Percentiles rank a stretch among this genome's conserved stretches.
Evolutionary conservation across 2,888 invertebrate species (phyloP).

Genomic region (Dryomyza anilis): DNA sequence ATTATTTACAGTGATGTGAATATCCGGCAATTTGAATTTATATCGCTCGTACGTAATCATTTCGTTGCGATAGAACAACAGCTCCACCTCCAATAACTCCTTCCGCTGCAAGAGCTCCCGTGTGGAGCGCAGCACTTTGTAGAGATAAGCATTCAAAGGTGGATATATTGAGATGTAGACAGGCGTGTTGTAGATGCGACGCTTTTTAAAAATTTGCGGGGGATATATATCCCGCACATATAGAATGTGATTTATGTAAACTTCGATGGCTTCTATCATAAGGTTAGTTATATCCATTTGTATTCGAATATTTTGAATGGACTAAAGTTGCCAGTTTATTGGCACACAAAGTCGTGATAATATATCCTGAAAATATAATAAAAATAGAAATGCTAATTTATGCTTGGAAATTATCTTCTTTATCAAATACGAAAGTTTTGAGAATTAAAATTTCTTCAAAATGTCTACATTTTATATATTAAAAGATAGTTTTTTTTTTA

Average conservation of each 20-base stretch:
- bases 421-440: too few species aligned
- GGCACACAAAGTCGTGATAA: too few species aligned
- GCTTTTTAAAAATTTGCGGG: constrained; percentile 53
- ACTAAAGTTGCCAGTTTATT: too few species aligned
- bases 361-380: too few species aligned
- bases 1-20: background rate
- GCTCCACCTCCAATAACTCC: constrained; percentile 45
- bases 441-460: too few species aligned
- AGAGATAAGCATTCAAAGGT: constrained; percentile 51
- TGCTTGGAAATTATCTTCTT: too few species aligned
- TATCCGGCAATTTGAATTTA: constrained; percentile 30
- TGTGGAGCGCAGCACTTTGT: constrained; percentile 46
- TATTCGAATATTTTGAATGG: too few species aligned
- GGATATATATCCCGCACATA: constrained; percentile 56
- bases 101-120: constrained; percentile 40
- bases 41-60: constrained; percentile 42
- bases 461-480: too few species aligned
- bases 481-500: too few species aligned
- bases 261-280: constrained; percentile 55
- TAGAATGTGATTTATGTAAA: constrained; percentile 54
- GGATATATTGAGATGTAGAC: constrained; percentile 54
- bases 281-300: constrained; percentile 42
- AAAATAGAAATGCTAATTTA: too few species aligned
- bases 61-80: constrained; percentile 47
- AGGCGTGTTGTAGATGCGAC: constrained; percentile 53